Conservation (phyloP, 2,113 vertebrate genomes). For the Chaetops frenatus region DNA sequence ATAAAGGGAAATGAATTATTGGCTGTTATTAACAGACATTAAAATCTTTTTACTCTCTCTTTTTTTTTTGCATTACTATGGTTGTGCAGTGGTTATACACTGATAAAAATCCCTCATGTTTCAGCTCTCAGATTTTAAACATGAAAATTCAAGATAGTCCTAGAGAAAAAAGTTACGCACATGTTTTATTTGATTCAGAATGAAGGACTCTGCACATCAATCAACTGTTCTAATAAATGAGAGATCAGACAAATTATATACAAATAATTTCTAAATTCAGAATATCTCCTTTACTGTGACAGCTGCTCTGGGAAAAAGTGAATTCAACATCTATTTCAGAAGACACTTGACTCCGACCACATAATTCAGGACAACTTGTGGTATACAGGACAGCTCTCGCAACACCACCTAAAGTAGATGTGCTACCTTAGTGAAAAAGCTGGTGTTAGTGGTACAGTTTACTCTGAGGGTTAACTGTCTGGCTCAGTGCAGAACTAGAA, state of each 20-base stretch:
- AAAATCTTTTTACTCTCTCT: neutral
- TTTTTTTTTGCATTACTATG: neutral
- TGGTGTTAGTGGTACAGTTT: neutral
- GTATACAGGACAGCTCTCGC: neutral
- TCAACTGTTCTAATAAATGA: constrained; percentile 19
- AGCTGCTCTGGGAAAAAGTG: neutral
- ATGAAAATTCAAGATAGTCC: neutral
- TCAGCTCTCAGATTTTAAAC: constrained; percentile 33
- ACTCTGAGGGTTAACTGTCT: neutral
- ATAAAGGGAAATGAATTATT: neutral
- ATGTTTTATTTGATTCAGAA: constrained; percentile 8
- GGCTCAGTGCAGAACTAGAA: neutral
- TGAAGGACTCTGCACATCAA: neutral
- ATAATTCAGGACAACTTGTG: neutral
- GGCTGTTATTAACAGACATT: neutral
- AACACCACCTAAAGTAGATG: neutral
- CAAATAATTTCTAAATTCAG: neutral
- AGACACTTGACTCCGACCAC: neutral
- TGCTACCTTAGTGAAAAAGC: neutral
- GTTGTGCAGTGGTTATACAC: neutral
- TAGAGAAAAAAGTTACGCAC: constrained; percentile 11
- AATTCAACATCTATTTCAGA: neutral
- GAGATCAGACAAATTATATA: neutral
- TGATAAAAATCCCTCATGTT: neutral
- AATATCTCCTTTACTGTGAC: neutral